phyloP scores from a whole-genome alignment of 2,113 vertebrate genomes.

The Sceloporus undulatus region DNA sequence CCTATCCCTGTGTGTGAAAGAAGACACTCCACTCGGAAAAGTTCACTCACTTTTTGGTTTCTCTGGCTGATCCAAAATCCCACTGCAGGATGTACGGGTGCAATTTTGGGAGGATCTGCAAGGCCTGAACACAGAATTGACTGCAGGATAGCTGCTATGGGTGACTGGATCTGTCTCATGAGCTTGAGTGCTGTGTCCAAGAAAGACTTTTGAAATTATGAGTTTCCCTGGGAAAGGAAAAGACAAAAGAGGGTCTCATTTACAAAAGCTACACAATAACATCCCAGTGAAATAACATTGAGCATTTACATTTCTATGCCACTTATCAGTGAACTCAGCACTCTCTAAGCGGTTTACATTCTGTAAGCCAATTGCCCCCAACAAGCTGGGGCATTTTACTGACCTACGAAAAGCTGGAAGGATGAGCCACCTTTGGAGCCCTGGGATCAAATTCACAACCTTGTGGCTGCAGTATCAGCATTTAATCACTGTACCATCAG shows the following conservation, averaged over 20 bases:
- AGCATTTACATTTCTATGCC: too few relatives aligned
- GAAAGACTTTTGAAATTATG: slow-evolving; percentile 84
- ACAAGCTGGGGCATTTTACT: too few relatives aligned
- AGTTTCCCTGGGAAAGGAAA: slow-evolving; percentile 77
- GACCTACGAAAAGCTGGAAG: too few relatives aligned
- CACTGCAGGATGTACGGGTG: slow-evolving; percentile 36
- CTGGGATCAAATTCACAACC: too few relatives aligned
- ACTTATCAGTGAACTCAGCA: too few relatives aligned
- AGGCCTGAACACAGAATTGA: slow-evolving; percentile 81
- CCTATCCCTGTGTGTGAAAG: too few relatives aligned
- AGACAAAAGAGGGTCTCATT: not conserved
- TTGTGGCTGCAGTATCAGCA: too few relatives aligned
- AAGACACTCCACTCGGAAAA: not conserved
- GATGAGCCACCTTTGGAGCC: too few relatives aligned
- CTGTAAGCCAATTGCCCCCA: too few relatives aligned
- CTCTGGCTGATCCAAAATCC: slow-evolving; percentile 10
- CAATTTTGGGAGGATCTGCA: slow-evolving; percentile 68
- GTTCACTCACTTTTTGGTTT: slow-evolving; percentile 46
- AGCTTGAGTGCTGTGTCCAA: slow-evolving; percentile 78
- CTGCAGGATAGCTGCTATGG: slow-evolving; percentile 73
- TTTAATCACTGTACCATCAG: too few relatives aligned
- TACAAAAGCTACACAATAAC: not conserved
- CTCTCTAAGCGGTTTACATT: too few relatives aligned
- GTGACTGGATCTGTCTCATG: slow-evolving; percentile 65
- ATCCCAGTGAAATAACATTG: not conserved